These are phyloP conservation scores for Bradypodion ventrale DNA, from an alignment of 2,797 vertebrate genomes.

Conservation along the genomic window DNA sequence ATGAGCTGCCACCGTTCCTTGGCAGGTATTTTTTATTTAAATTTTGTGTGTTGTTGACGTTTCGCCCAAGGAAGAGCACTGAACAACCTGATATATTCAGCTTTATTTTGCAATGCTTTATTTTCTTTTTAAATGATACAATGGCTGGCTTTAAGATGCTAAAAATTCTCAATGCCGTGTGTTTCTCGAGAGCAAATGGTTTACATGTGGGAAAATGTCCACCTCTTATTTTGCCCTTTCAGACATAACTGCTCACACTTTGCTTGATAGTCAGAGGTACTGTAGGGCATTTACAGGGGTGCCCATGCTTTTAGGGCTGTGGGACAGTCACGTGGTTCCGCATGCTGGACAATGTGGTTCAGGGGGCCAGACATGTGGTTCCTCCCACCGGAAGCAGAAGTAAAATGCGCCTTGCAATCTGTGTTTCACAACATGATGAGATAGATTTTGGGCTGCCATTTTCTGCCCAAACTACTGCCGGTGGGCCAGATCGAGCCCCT, in stretches of 20 bases:
- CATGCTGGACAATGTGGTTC: too few species aligned
- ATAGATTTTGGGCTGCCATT: too few species aligned
- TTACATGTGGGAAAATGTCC: conserved; percentile 24
- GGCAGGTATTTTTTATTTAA: background rate
- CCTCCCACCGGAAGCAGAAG: too few species aligned
- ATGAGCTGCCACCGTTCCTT: conserved; percentile 48
- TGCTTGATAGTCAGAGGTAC: conserved; percentile 44
- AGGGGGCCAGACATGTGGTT: too few species aligned
- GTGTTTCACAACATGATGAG: too few species aligned
- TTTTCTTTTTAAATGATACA: conserved; percentile 38
- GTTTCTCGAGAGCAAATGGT: conserved; percentile 27
- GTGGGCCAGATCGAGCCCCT: too few species aligned
- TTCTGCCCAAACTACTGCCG: too few species aligned
- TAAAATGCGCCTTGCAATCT: too few species aligned
- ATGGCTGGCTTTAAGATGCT: conserved; percentile 39
- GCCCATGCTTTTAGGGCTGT: too few species aligned
- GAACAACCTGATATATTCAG: conserved; percentile 66
- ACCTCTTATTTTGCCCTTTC: conserved; percentile 46
- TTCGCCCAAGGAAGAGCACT: conserved; percentile 69
- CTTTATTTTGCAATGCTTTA: conserved; percentile 59
- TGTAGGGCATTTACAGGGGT: background rate
- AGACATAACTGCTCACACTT: conserved; percentile 49
- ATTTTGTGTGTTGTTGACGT: background rate
- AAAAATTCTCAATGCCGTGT: conserved; percentile 48
- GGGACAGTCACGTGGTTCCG: too few species aligned